phyloP scores from a whole-genome alignment of 2,797 vertebrate genomes.

The Betta splendens region DNA sequence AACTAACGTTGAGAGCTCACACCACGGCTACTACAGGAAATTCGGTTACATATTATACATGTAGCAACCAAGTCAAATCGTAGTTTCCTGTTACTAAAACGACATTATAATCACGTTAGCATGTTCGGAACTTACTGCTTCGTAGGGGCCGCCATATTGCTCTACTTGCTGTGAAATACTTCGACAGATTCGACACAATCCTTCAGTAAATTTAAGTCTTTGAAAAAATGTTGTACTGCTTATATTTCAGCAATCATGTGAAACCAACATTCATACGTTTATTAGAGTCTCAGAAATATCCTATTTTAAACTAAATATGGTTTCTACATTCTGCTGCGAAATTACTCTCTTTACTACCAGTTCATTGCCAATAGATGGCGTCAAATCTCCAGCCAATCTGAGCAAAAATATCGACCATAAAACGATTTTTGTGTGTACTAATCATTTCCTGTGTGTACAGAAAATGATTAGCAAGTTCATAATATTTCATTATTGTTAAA shows the following conservation, averaged over 20 bases:
- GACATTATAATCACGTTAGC: conserved; percentile 11
- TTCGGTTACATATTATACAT: fast-evolving
- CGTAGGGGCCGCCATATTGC: conserved; percentile 85
- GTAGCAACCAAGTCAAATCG: background rate
- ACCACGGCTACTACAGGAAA: background rate
- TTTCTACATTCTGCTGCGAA: conserved; percentile 10
- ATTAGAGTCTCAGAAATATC: background rate
- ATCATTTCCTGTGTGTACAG: no score
- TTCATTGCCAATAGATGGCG: conserved; percentile 15
- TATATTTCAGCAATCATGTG: fast-evolving
- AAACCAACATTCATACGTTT: background rate
- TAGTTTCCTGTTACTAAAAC: background rate
- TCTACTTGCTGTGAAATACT: conserved; percentile 28
- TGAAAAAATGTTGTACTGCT: fast-evolving
- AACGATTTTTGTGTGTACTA: no score
- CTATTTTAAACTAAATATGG: fast-evolving
- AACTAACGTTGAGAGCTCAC: background rate
- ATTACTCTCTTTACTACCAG: conserved; percentile 2
- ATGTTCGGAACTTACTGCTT: conserved; percentile 85
- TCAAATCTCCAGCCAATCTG: conserved; percentile 4
- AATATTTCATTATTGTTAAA: no score
- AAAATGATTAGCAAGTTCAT: no score
- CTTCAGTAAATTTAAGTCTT: background rate
- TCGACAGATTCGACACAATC: conserved; percentile 56
- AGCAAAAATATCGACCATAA: no score